phyloP scores from a whole-genome alignment of 2,797 vertebrate genomes.

The Sebastes oblongus region DNA sequence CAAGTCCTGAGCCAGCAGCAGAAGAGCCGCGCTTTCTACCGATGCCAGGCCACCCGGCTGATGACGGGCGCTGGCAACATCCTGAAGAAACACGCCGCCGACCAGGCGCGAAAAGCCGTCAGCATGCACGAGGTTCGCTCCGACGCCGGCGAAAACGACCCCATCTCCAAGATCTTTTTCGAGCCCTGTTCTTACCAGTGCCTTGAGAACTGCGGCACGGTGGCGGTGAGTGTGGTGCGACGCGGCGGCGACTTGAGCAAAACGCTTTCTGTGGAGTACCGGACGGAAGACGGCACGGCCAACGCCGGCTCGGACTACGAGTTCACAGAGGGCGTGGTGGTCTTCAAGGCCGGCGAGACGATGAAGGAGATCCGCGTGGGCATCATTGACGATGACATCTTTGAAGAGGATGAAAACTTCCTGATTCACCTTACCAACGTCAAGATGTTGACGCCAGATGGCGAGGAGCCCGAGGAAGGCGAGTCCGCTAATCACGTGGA shows the following conservation, averaged over 20 bases:
- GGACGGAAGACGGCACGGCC: conserved; percentile 96
- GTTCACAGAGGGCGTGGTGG: conserved; percentile 94
- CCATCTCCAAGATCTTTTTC: conserved; percentile 93
- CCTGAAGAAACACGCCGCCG: conserved; percentile 96
- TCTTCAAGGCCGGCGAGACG: conserved; percentile 95
- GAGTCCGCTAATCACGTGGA: conserved; percentile 88
- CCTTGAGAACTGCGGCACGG: conserved; percentile 97
- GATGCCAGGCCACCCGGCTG: conserved; percentile 96
- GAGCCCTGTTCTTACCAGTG: conserved; percentile 97
- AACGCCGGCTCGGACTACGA: conserved; percentile 98
- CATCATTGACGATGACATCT: conserved; percentile 98
- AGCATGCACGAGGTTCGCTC: conserved; percentile 98
- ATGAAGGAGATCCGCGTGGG: conserved; percentile 96
- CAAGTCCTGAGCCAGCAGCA: conserved; percentile 98
- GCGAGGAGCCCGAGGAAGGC: conserved; percentile 81
- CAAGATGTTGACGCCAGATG: conserved; percentile 83
- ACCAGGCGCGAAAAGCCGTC: conserved; percentile 96
- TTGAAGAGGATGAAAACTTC: conserved; percentile 99
- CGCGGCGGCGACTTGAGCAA: conserved; percentile 92
- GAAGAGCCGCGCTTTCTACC: conserved; percentile 98
- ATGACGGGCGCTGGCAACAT: conserved; percentile 99
- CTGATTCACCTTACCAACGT: conserved; percentile 94
- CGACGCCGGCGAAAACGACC: conserved; percentile 88
- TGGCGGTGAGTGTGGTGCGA: conserved; percentile 91
- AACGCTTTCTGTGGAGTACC: conserved; percentile 92